Conservation (phyloP, 2,888 invertebrate species). For the Frankliniella intonsa region DNA sequence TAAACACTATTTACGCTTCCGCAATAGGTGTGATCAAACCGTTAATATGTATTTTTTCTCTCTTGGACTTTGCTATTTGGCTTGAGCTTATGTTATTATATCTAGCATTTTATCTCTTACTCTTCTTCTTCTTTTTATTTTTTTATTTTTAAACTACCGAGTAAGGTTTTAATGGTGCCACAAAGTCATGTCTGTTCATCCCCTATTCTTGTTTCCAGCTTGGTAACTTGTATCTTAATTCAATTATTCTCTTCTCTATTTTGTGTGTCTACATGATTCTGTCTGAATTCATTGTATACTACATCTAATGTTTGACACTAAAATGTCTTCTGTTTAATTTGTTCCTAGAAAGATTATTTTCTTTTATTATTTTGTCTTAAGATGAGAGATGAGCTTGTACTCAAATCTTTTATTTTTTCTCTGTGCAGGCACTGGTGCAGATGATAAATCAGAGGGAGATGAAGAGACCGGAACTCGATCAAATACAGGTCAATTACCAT, state of each 20-base stretch:
- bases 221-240: not conserved
- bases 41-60: not conserved
- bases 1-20: too few relatives aligned
- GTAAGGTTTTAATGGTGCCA: not conserved
- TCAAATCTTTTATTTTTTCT: not conserved
- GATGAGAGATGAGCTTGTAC: too few relatives aligned
- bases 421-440: not conserved
- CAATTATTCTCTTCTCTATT: not conserved
- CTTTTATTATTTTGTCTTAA: not conserved
- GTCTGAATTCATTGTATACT: not conserved
- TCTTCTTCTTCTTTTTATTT: not conserved
- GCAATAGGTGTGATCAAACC: not conserved
- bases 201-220: not conserved
- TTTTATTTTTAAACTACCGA: not conserved
- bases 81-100: not conserved
- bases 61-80: not conserved
- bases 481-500: slow-evolving; percentile 38
- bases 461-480: not conserved
- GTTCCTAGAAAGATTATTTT: not conserved
- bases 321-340: not conserved
- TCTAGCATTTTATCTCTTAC: not conserved
- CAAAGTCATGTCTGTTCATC: too few relatives aligned
- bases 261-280: not conserved
- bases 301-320: not conserved
- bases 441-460: not conserved